Base-by-base conservation (phyloP, 2,888 invertebrate genomes). In the Synergus itoensis region DNA sequence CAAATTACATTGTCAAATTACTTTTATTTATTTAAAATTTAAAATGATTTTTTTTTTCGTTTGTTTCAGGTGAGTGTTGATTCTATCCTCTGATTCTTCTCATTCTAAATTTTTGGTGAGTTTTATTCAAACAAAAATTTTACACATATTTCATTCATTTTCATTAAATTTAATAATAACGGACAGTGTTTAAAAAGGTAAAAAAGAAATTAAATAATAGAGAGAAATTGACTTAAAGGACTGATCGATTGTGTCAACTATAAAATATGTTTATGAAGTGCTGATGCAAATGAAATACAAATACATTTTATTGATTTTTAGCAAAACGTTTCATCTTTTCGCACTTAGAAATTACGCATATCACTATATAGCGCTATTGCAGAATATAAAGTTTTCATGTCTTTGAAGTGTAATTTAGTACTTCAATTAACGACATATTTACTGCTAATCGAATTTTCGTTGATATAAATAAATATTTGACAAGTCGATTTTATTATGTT, bases 361-460 rank as follows among this genome's bases (percentile, higher is more conserved):
- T 28, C 28, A 28, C 3, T 28, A n/a, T n/a, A n/a, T n/a, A 28
- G 28, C 28, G 0, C 3, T 28, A 28, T 28, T 28, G 28, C 28
- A 28, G 28, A 28, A 28, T 36, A 36, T 36, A 7, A 36, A 36
- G 36, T 36, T 36, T 36, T 48, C 48, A 4, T 48, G 48, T 4
- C 21, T 60, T 18, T 18, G 1, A 3, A 62, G 40, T 64, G 11
- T 5, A 64, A 40, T 40, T 64, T 60, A 11, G 21, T 21, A 21
- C 21, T 1, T 21, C 21, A 21, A 21, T 21, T 16, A 64, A 48
- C 2, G 18, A 8, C n/a, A 18, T 8, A 57, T 57, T 57, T 18
- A 57, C n/a, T 57, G 45, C 21, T 69, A 48, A 69, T 82, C 78
- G 77, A 79, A 79, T 83, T 80, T 78, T 64, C 65, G 41, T 62